These are phyloP conservation scores for Micromussa lordhowensis DNA, from an alignment of 92 coral and sea anemone species.

Conservation along the genomic window DNA sequence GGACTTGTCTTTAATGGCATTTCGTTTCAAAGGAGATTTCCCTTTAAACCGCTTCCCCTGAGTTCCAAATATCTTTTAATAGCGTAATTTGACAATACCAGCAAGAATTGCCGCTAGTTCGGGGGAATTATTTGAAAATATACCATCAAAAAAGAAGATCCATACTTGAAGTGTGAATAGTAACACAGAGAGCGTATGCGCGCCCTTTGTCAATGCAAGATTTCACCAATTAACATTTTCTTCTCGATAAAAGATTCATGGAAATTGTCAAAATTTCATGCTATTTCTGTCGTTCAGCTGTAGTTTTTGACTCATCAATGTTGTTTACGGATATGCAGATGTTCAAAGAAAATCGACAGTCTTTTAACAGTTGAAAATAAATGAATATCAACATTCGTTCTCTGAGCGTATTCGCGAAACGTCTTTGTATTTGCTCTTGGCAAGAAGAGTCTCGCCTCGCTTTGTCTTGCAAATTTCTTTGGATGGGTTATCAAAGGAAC, in stretches of 20 bases:
- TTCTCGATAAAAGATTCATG: slow-evolving; percentile 28
- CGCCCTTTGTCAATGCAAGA: slow-evolving; percentile 20
- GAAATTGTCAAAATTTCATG: slow-evolving; percentile 28
- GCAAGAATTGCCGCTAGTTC: neutral
- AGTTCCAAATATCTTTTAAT: slow-evolving; percentile 22
- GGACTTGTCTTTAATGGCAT: slow-evolving; percentile 38
- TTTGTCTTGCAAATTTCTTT: slow-evolving; percentile 46
- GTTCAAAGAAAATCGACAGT: slow-evolving; percentile 28
- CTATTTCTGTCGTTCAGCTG: slow-evolving; percentile 34
- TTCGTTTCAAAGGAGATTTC: slow-evolving; percentile 43
- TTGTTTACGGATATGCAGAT: slow-evolving; percentile 45
- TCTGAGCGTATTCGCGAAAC: slow-evolving; percentile 3
- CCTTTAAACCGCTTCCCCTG: slow-evolving; percentile 22
- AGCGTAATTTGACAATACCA: slow-evolving; percentile 26
- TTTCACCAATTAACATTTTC: slow-evolving; percentile 54
- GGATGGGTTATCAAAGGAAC: slow-evolving; percentile 21
- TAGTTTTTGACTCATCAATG: neutral
- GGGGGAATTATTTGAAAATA: neutral
- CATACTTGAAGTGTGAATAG: neutral
- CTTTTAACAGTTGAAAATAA: slow-evolving; percentile 12
- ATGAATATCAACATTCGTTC: neutral
- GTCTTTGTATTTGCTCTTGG: slow-evolving; percentile 29
- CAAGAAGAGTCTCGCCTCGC: neutral
- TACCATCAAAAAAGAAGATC: neutral
- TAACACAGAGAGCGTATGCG: neutral